Base-by-base conservation (phyloP, 2,888 invertebrate species). In the Oasisia sp. region DNA sequence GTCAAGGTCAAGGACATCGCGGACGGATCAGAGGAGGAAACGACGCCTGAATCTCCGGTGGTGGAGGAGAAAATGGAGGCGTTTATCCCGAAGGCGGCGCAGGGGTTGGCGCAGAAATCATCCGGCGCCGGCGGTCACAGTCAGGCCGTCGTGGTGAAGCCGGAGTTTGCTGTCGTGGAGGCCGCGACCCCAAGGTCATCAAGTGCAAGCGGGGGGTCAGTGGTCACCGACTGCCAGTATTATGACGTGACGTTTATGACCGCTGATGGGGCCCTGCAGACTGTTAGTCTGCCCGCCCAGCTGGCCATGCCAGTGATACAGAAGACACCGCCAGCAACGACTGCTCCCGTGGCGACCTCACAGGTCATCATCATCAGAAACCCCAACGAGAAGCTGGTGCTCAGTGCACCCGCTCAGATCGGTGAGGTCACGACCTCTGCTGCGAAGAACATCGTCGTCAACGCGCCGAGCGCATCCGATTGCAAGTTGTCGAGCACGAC, bases 241-340 rank as follows among this genome's bases (percentile, higher is more conserved):
- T 91, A 91, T 45, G 91, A 91, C 32, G 91, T 91, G 5, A 50
- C 38, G 91, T 45, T 44, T 11, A 45, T 91, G 44, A 45, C 27
- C 2, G 74, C n/a, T 19, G 74, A 74, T 3, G 74, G 74, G 7
- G 5, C 74, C 5, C 74, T 74, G 14, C 74, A 74, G 74, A 74
- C 74, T 7, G 27, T 74, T 2, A 74, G 74, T 27, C 74, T 74
- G 14, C 74, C 74, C 27, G 74, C 74, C 27, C 74, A 74, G 74
- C 27, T 74, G 74, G 74, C 27, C 27, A 5, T 74, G 74, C 74
- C 74, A 7, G 74, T 14, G 14, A n/a, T 19, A 27, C 74, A 19
- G 27, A 74, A 74, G 74, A 74, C 14, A 19, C 74, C 27, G 27
- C 7, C 27, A 5, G 27, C 74, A 27, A 74, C 74, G 2, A 74